These are phyloP conservation scores for Spialia ferax DNA, from an alignment of 2,888 invertebrate genomes.

Conservation along the genomic window DNA sequence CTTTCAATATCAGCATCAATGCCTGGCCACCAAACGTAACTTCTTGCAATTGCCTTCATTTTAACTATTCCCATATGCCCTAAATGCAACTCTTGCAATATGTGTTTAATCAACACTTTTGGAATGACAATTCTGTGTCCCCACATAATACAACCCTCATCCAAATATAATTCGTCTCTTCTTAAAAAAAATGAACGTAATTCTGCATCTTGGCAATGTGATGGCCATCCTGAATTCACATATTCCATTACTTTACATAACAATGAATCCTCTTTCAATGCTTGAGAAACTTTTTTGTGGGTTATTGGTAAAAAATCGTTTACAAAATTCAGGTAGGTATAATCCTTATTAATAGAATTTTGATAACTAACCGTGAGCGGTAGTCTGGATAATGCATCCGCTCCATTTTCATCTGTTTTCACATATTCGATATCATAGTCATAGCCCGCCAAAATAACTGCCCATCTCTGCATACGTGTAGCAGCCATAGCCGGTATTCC, in stretches of 20 bases:
- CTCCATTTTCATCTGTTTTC: neutral
- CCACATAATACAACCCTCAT: conserved; percentile 43
- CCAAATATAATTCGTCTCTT: conserved; percentile 39
- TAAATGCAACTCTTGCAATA: conserved; percentile 41
- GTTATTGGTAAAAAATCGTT: conserved; percentile 22
- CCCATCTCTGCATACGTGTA: conserved; percentile 3
- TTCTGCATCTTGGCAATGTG: neutral
- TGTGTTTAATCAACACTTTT: neutral
- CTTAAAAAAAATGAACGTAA: neutral
- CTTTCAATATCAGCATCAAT: conserved; percentile 34
- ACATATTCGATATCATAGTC: conserved; percentile 5
- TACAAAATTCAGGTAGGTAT: conserved; percentile 8
- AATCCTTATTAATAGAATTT: neutral
- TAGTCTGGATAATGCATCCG: conserved; percentile 1
- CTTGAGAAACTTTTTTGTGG: conserved; percentile 32
- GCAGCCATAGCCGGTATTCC: conserved; percentile 6
- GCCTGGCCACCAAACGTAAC: conserved; percentile 39
- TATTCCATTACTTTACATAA: neutral
- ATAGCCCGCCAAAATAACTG: conserved; percentile 1
- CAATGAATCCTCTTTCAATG: conserved; percentile 33
- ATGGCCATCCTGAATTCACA: neutral
- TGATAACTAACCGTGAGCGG: neutral
- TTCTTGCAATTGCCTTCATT: conserved; percentile 44
- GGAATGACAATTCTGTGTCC: conserved; percentile 45
- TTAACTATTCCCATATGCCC: conserved; percentile 47